Evolutionary conservation across 2,113 vertebrate species (phyloP), one percentile per base, ranked within the genome.

Genomic region (Phalacrocorax aristotelis): DNA sequence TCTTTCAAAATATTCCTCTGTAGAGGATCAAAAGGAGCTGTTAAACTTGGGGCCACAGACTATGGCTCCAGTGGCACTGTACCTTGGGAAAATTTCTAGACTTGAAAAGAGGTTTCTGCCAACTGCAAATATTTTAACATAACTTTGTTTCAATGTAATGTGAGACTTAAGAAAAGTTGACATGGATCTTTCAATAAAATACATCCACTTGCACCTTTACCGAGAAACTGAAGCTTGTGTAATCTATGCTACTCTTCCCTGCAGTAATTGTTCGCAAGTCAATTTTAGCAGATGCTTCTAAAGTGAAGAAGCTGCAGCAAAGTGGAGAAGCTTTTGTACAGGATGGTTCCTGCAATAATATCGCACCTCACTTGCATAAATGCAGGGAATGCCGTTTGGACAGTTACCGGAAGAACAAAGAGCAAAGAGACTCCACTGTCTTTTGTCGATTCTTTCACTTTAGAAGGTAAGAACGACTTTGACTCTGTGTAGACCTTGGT

Each of bases 361-460:
- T 98, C 0, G 89, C 98, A 3, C 98, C 98, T 1, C 98, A 98
- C 79, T 70, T 98, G 87, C 98, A 98, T 60, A 98, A 98, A 79
- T 98, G 98, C 92, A 48, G 98, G 2, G 98, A 98, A 11, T 98
- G 98, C 40, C 98, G 98, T 3, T 7, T 98, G 92, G 98, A 98
- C 91, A 98, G 98, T 14, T 98, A 98, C 25, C 96, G 98, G 11
- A 98, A 98, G 89, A 98, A 98, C 66, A 98, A 98, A 84, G 98
- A 98, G 32, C 98, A 98, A 89, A 97, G 91, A 1, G 98, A 98
- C n/a, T 98, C 98, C 3, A 98, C 98, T 1, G 98, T 98, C 81
- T 98, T 98, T 44, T 98, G 98, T 74, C 92, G 98, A 3, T 98
- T 98, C 96, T 98, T 98, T n/a, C 98, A 98, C 92, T 98, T 98